Evolutionary conservation across 2,113 vertebrate genomes (phyloP), one percentile per base, ranked within the genome.

Genomic region (Jacana jacana): DNA sequence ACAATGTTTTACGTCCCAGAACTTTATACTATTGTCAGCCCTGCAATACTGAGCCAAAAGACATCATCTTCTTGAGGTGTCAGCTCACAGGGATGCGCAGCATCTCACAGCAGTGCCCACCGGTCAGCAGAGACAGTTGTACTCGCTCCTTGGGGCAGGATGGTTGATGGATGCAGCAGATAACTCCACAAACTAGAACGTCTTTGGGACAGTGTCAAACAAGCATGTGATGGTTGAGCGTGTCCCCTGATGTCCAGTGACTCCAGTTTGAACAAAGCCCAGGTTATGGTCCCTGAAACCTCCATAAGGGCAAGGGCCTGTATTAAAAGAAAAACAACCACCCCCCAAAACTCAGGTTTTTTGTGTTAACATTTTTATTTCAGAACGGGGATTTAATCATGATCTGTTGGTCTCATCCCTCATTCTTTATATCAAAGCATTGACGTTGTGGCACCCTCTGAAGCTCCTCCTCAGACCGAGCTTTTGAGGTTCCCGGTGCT

Each of bases 1-100:
- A 93, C 73, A 93, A 61, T 92, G 83, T 24, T 90, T 94, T 96
- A 95, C 93, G 95, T 9, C 86, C 65, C 70, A 69, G 88, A 63
- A 77, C 66, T 93, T 90, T 3, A 49, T 3, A 49, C 86, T 96
- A 90, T 95, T 86, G 93, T 76, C 42, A 84, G 83, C 65, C 68
- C 40, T 65, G 73, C 52, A 54, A 0, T 89, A 5, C 33, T 9
- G 86, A 94, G 61, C 86, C 72, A 91, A 92, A 93, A 86, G 79
- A 93, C 93, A 83, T 75, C 13, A 54, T 75, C 61, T 72, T 7
- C 24, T 82, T 40, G 91, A 91, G 86, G 83, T 87, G 77, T 60
- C 89, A 27, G 81, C 83, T 81, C 42, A 6, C 35, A 79, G 39
- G 2, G 2, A 51, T 33, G 66, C 63, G 20, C 35, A 71, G 95